Conservation (phyloP, 2,888 invertebrate genomes). For the Ctena decussata region DNA sequence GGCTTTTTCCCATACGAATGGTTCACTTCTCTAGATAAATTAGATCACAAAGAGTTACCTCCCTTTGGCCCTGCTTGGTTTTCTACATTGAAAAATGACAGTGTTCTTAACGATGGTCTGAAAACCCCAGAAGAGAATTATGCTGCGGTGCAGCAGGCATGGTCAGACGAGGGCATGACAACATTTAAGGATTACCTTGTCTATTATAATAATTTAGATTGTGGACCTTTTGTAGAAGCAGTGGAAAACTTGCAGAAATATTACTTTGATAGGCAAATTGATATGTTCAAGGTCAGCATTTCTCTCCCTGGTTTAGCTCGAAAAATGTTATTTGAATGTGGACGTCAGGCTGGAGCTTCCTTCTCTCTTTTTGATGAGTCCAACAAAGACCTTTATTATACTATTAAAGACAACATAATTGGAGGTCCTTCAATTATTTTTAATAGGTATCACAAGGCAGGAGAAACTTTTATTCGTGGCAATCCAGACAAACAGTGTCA, state of each 20-base stretch:
- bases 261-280: slow-evolving; percentile 16
- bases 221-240: neutral
- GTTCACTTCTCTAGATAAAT: neutral
- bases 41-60: neutral
- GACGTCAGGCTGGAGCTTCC: neutral
- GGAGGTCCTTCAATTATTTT: slow-evolving; percentile 43
- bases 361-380: slow-evolving; percentile 32
- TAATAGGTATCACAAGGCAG: slow-evolving; percentile 25
- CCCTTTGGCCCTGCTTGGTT: neutral
- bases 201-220: neutral
- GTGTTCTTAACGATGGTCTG: neutral
- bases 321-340: slow-evolving; percentile 32
- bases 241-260: neutral
- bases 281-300: slow-evolving; percentile 46
- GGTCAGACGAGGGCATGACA: neutral
- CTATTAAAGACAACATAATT: slow-evolving; percentile 38
- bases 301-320: slow-evolving; percentile 44
- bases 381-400: slow-evolving; percentile 28
- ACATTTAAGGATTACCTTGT: neutral
- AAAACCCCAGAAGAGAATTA: neutral
- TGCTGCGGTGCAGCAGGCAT: neutral
- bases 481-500: slow-evolving; percentile 17
- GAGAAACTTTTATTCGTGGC: slow-evolving; percentile 29
- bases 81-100: neutral
- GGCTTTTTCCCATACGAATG: neutral